phyloP scores from a whole-genome alignment of 2,797 vertebrate genomes.

The Perodicticus potto region DNA sequence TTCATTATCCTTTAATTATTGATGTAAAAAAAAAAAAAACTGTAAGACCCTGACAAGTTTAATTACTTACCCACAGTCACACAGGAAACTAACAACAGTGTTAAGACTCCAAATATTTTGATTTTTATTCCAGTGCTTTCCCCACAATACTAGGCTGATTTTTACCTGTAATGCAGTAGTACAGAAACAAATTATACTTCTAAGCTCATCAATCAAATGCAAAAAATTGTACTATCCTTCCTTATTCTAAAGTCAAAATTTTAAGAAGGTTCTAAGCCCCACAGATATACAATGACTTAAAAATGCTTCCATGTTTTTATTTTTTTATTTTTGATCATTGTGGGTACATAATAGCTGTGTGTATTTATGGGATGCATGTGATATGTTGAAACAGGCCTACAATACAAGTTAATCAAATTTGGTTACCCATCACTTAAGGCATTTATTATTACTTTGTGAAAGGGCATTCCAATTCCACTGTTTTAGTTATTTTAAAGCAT shows the following conservation, averaged over 20 bases:
- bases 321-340: no score
- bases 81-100: background rate
- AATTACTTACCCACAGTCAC: background rate
- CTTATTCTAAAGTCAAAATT: background rate
- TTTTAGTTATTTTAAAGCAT: no score
- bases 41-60: background rate
- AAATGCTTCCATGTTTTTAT: background rate
- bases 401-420: no score
- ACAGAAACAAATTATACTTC: background rate
- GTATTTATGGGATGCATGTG: no score
- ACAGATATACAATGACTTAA: background rate
- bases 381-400: no score
- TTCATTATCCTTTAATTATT: background rate
- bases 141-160: background rate
- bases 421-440: no score
- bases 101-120: background rate
- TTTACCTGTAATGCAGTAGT: background rate
- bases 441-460: no score
- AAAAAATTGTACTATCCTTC: background rate
- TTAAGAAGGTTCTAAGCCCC: background rate
- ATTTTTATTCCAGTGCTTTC: background rate
- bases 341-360: no score
- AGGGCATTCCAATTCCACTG: no score
- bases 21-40: background rate
- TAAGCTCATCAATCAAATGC: background rate